Percentiles rank a stretch among this genome's conserved stretches.
phyloP scores from a whole-genome alignment of 2,113 vertebrate species.

The Hyaena hyaena region DNA sequence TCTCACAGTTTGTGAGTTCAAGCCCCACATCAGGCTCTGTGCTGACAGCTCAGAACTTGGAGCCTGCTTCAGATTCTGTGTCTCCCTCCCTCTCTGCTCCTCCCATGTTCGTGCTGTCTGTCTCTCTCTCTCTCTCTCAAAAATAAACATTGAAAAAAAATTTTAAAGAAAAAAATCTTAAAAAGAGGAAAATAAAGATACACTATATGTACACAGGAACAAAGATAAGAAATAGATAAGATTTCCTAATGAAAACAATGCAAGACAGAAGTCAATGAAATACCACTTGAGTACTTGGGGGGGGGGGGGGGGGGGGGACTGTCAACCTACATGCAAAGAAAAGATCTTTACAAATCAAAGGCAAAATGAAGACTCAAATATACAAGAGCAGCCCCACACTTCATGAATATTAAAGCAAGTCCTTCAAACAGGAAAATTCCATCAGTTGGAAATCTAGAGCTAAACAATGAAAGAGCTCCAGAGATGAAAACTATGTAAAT shows the following conservation, averaged over 20 bases:
- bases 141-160: no score
- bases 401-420: not conserved
- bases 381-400: not conserved
- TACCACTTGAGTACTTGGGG: not conserved
- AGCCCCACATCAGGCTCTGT: no score
- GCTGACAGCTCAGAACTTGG: no score
- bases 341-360: not conserved
- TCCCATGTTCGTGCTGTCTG: no score
- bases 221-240: not conserved
- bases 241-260: not conserved
- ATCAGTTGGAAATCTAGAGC: not conserved
- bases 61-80: no score
- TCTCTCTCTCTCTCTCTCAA: no score
- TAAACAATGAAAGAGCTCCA: conserved; percentile 11
- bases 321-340: not conserved
- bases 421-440: not conserved
- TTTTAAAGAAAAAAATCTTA: not conserved
- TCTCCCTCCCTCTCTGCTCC: no score
- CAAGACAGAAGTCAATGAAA: not conserved
- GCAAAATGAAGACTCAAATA: not conserved
- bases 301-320: not conserved
- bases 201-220: not conserved
- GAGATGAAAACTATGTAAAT: not conserved
- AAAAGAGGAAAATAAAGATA: not conserved
- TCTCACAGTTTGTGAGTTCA: no score